Percentiles rank a stretch among this genome's conserved stretches.
phyloP scores from a whole-genome alignment of 1,140 invertebrate species.

The Apocrypta bakeri region DNA sequence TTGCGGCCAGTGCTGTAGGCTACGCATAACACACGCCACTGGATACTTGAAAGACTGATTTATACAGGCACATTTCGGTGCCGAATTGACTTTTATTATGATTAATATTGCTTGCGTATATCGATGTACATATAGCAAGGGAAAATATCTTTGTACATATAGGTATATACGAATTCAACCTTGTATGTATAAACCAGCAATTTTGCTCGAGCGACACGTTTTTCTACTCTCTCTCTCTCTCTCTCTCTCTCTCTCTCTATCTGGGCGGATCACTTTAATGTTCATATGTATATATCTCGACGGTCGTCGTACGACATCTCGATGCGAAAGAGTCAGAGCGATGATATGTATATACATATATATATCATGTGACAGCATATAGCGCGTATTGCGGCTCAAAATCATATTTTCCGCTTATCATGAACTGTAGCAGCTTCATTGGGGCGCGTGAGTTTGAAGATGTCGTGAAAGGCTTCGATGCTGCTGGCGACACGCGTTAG shows the following conservation, averaged over 20 bases:
- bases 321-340: not conserved
- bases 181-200: not conserved
- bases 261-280: not conserved
- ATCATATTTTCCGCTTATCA: not conserved
- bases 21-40: not conserved
- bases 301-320: not conserved
- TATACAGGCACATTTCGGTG: not conserved
- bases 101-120: not conserved
- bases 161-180: not conserved
- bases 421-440: not conserved
- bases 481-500: not conserved
- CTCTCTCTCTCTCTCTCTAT: too few relatives aligned
- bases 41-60: not conserved
- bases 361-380: too few relatives aligned
- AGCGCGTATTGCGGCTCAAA: conserved; percentile 43
- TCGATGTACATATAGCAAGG: too few relatives aligned
- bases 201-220: not conserved
- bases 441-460: not conserved
- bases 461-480: not conserved
- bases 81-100: conserved; percentile 15
- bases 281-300: not conserved
- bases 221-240: not conserved
- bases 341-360: too few relatives aligned
- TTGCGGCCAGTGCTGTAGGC: not conserved
- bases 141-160: not conserved